A percentile compares a stretch with the other conserved stretches of the same genome.
These are phyloP conservation scores for Corythornis madagascariensis DNA, from an alignment of 2,113 vertebrate genomes.

Conservation along the genomic window DNA sequence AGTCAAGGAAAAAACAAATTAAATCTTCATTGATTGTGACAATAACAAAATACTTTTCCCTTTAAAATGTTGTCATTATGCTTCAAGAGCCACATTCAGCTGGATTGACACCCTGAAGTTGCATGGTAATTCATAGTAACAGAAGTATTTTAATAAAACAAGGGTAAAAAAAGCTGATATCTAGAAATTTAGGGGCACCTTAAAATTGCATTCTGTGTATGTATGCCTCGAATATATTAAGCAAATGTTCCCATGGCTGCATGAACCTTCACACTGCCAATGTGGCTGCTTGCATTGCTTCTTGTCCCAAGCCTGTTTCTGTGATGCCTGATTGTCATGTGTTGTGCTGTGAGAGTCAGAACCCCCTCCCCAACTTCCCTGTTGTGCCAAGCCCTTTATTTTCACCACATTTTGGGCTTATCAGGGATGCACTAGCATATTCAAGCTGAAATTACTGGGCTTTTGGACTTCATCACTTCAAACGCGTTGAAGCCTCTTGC, in stretches of 20 bases:
- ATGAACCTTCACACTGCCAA: not conserved
- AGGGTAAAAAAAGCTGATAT: not conserved
- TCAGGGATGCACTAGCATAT: not conserved
- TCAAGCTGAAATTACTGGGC: conserved; percentile 23
- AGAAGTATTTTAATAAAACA: not conserved
- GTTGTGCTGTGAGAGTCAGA: not conserved
- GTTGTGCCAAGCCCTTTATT: not conserved
- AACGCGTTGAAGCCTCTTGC: conserved; percentile 12
- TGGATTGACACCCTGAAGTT: not conserved
- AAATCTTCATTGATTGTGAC: not conserved
- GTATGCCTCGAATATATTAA: not conserved
- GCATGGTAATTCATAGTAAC: not conserved
- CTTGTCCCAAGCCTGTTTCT: not conserved
- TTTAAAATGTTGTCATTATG: not conserved
- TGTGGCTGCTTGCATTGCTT: fast-evolving
- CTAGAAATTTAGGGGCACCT: not conserved
- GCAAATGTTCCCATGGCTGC: not conserved
- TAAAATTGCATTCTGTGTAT: not conserved
- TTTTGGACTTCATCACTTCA: conserved; percentile 41
- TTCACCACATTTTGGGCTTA: not conserved
- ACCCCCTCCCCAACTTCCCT: not conserved
- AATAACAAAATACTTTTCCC: not conserved
- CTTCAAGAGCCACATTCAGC: not conserved
- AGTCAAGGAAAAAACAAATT: conserved; percentile 30
- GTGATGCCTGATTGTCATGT: not conserved